A percentile compares a stretch with the other conserved stretches of the same genome.
Evolutionary conservation across 2,888 invertebrate species (phyloP).

Genomic region (Acleris emargana): DNA sequence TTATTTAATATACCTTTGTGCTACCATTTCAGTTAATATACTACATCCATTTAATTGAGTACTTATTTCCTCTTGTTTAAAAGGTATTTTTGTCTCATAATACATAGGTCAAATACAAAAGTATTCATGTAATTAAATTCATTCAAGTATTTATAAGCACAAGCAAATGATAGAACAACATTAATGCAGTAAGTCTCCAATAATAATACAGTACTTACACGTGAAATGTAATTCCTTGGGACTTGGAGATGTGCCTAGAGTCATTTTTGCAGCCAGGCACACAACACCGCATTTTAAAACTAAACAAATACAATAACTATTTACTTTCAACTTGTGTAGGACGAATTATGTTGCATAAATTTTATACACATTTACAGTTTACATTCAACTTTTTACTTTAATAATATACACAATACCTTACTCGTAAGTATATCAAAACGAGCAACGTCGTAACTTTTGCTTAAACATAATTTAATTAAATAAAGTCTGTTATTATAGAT

Average conservation of each 20-base stretch:
- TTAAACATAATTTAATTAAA: neutral
- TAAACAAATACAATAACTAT: conserved; percentile 16
- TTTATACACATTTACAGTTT: neutral
- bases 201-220: conserved; percentile 58
- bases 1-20: too few relatives aligned
- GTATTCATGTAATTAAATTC: too few relatives aligned
- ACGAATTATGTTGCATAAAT: neutral
- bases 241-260: conserved; percentile 60
- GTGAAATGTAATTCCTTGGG: conserved; percentile 71
- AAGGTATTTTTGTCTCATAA: too few relatives aligned
- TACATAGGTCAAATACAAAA: too few relatives aligned
- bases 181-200: too few relatives aligned
- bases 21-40: too few relatives aligned
- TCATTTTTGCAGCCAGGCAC: conserved; percentile 69
- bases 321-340: neutral
- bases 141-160: too few relatives aligned
- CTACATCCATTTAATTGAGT: too few relatives aligned
- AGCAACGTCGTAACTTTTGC: too few relatives aligned
- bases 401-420: neutral
- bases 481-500: conserved; percentile 22
- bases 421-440: too few relatives aligned
- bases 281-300: conserved; percentile 65
- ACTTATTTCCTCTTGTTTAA: too few relatives aligned
- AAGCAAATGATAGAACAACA: too few relatives aligned
- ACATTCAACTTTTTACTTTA: neutral